phyloP scores from a whole-genome alignment of 35 echinoderm and acorn worm species.

The Chiridota heheva region DNA sequence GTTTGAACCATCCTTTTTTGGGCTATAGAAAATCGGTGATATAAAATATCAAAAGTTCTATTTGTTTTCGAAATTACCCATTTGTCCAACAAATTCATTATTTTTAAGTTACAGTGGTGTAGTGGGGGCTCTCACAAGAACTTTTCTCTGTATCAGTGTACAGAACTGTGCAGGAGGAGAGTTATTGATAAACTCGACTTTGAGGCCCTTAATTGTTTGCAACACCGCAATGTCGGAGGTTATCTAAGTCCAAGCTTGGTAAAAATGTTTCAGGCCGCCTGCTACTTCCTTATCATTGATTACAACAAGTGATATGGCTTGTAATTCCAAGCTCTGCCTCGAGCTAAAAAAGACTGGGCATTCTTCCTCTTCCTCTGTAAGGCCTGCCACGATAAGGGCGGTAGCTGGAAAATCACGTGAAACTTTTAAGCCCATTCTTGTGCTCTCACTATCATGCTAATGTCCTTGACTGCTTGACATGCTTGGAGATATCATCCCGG shows the following conservation, averaged over 20 bases:
- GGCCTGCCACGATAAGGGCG: background rate
- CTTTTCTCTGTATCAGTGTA: slow-evolving; percentile 14
- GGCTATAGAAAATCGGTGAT: slow-evolving; percentile 42
- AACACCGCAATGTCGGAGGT: slow-evolving; percentile 19
- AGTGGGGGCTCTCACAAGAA: background rate
- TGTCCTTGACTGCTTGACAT: no score
- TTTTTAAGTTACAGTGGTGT: slow-evolving; percentile 16
- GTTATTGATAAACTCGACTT: slow-evolving; percentile 37
- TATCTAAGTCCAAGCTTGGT: background rate
- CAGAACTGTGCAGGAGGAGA: background rate
- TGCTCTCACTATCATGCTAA: slow-evolving; percentile 7
- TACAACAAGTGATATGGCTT: no score
- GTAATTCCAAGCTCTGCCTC: background rate
- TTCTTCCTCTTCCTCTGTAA: background rate
- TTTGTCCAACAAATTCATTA: slow-evolving; percentile 24
- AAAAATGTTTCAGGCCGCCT: slow-evolving; percentile 17
- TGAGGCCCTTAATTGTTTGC: slow-evolving; percentile 15
- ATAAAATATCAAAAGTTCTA: slow-evolving; percentile 9
- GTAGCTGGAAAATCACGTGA: slow-evolving; percentile 5
- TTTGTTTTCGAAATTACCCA: slow-evolving; percentile 20
- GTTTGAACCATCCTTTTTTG: slow-evolving; percentile 60
- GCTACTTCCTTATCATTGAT: slow-evolving; percentile 19
- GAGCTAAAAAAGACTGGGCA: background rate
- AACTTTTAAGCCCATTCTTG: slow-evolving; percentile 11
- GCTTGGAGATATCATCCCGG: slow-evolving; percentile 34